Evolutionary conservation across 2,113 vertebrate genomes (phyloP).

Genomic region (Corydoras sp.): DNA sequence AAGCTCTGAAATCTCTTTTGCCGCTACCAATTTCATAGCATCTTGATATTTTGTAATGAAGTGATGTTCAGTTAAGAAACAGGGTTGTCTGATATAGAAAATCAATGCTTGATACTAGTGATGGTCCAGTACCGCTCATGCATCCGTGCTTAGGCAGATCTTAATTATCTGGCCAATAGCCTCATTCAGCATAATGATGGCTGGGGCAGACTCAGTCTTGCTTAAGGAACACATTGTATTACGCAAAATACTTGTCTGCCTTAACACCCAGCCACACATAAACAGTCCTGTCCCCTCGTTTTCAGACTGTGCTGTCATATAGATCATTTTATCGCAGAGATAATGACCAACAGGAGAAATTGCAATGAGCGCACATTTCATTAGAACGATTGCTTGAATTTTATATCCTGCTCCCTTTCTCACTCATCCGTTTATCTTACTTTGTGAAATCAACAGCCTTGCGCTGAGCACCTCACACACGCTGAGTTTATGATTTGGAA

Average conservation of each 20-base stretch:
- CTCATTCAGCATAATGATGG: conserved; percentile 67
- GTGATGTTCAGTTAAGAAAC: conserved; percentile 49
- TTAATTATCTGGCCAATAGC: conserved; percentile 68
- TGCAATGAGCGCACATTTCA: conserved; percentile 54
- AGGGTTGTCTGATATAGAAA: conserved; percentile 50
- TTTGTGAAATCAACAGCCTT: conserved; percentile 45
- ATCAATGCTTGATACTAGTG: conserved; percentile 60
- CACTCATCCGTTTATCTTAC: conserved; percentile 41
- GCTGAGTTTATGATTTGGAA: conserved; percentile 66
- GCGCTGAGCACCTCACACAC: conserved; percentile 49
- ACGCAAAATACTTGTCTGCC: conserved; percentile 55
- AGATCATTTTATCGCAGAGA: conserved; percentile 61
- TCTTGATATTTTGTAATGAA: conserved; percentile 60
- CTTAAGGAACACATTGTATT: conserved; percentile 71
- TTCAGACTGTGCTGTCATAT: conserved; percentile 52
- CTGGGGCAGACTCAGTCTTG: conserved; percentile 63
- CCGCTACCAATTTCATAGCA: conserved; percentile 56
- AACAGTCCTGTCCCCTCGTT: conserved; percentile 52
- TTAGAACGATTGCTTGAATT: conserved; percentile 68
- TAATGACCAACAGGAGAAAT: conserved; percentile 61
- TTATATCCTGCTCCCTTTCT: conserved; percentile 45
- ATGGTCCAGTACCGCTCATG: conserved; percentile 68
- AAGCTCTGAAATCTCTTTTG: conserved; percentile 53
- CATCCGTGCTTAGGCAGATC: conserved; percentile 61
- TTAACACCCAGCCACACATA: conserved; percentile 53